Evolutionary conservation across 2,113 vertebrate genomes (phyloP), one percentile per base, ranked within the genome.

Genomic region (Mungos mungo): DNA sequence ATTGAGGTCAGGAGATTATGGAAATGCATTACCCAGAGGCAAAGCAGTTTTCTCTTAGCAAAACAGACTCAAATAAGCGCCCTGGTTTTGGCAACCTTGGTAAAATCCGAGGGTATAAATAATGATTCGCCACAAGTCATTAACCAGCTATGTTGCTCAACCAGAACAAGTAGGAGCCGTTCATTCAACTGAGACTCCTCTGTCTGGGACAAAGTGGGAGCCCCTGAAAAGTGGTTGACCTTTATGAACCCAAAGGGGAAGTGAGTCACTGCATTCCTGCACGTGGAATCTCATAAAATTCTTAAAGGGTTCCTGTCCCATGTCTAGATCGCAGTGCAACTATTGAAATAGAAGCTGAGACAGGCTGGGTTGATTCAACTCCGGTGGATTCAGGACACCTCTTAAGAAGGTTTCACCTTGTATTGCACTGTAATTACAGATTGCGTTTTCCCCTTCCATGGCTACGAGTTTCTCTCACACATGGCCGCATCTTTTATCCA

Each of bases 1-100:
- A 95, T 94, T 88, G 92, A 97, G 60, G 74, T 95, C 84, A 88
- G 45, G 23, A 89, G 66, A 95, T 93, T 86, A 96, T 77, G 29
- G 33, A 92, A 97, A 86, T 82, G 45, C 52, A 14, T 93, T 72
- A 60, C 76, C 74, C 71, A 68, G 18, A 71, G 63, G 63, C 54
- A 33, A 93, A 47, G 7, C 47, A 81, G 90, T 13, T 35, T 57
- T 87, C 41, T 23, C 41, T 72, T 79, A 90, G 35, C 19, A 71
- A 57, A 10, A 85, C 23, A 74, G 45, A 77, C 57, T 88, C n/a
- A 57, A 96, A 25, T 8, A 60, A 94, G 19, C 9, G 80, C 10
- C 63, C 63, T 76, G 66, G 25, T 90, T 90, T 92, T 25, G 18
- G 21, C 10, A 8, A 96, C 90, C 91, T 95, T 82, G 18, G 65